Percentiles rank a stretch among this genome's conserved stretches.
Conservation (phyloP, 2,888 invertebrate genomes). For the Eledona agricola region DNA sequence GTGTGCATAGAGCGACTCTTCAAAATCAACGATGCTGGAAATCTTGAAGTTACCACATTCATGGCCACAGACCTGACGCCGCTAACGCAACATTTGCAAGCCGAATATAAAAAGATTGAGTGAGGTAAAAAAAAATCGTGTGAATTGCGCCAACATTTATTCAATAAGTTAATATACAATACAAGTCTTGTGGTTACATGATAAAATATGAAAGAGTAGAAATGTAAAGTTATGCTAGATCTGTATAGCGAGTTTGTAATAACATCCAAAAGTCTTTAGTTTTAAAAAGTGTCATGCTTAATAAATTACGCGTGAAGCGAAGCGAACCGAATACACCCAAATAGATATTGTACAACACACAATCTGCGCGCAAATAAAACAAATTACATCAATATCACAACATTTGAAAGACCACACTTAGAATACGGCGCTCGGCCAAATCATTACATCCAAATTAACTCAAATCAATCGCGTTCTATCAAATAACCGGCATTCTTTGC, state of each 20-base stretch:
- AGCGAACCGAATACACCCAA: slow-evolving; percentile 13
- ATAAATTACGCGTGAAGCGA: too few relatives aligned
- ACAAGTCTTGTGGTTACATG: too few relatives aligned
- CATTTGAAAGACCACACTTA: not conserved
- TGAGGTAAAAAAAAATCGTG: too few relatives aligned
- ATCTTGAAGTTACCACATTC: slow-evolving; percentile 62
- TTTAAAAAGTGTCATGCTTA: too few relatives aligned
- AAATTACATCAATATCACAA: slow-evolving; percentile 7
- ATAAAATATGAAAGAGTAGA: too few relatives aligned
- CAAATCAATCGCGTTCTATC: slow-evolving; percentile 65
- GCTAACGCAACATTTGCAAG: slow-evolving; percentile 66
- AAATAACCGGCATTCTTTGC: slow-evolving; percentile 58
- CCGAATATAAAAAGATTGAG: slow-evolving; percentile 65
- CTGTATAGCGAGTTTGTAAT: too few relatives aligned
- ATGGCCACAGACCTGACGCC: slow-evolving; percentile 69
- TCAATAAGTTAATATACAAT: too few relatives aligned
- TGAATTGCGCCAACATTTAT: too few relatives aligned
- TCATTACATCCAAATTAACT: slow-evolving; percentile 46
- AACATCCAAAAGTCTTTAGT: too few relatives aligned
- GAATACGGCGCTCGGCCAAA: not conserved
- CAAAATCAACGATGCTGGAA: slow-evolving; percentile 54
- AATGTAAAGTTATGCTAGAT: too few relatives aligned
- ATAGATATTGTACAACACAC: slow-evolving; percentile 2
- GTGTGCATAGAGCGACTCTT: slow-evolving; percentile 63
- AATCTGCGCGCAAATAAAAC: slow-evolving; percentile 1